Evolutionary conservation across 64 coral and sea anemone genomes (phyloP), one percentile per base, ranked within the genome.

Genomic region (Cladopsammia gracilis): DNA sequence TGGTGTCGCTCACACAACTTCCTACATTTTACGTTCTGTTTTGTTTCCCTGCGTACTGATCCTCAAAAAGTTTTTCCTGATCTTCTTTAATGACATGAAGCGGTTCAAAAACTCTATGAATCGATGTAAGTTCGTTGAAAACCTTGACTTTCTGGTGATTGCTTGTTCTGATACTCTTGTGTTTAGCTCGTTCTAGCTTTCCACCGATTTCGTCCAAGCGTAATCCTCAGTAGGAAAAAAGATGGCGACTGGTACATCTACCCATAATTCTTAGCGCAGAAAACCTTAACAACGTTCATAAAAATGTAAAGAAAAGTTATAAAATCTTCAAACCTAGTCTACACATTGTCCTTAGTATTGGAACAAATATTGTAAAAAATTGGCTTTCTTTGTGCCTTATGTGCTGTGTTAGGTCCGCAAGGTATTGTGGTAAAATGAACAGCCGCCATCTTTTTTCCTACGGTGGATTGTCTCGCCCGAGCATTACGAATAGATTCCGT

Each of bases 31-130:
- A n/a, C 25, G 42, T 34, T 44, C 11, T 43, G 12, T 11, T 23
- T 20, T 75, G 44, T 20, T 56, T 12, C 53, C 12, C 53, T 5
- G 53, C 53, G 12, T 1, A 56, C 12, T 56, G 7, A 56, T 12
- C 12, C 12, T 56, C 12, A 10, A 10, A 16, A 46, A 48, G 46
- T 43, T 46, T 49, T 43, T 80, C 77, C 24, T 80, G 77, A 45
- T 19, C 6, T 18, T 80, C 26, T 34, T 60, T 19, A 6, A 80
- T 80, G 3, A 79, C 50, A 25, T 87, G 79, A 1, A 61, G 62
- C 14, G 92, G 92, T 25, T 88, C 85, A 70, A 94, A 94, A 3
- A 94, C 76, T 25, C 73, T 61, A 44, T 49, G 73, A n/a, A 94
- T 94, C 54, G 65, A 51, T 15, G 57, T 70, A n/a, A 94, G 75